phyloP scores from a whole-genome alignment of 2,888 invertebrate genomes.

The Lacanobia wlatinum region DNA sequence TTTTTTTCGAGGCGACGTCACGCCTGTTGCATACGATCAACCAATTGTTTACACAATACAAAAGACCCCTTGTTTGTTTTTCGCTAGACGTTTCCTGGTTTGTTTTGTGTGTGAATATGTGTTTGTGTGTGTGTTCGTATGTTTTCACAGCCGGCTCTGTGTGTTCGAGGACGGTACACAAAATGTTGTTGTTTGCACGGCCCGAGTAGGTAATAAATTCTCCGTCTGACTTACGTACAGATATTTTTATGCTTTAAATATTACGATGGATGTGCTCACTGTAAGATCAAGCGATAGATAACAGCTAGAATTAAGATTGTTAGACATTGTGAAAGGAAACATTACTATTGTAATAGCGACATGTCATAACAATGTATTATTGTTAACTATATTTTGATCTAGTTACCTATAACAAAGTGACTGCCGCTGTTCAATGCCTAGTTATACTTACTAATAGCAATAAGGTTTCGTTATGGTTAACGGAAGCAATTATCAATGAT shows the following conservation, averaged over 20 bases:
- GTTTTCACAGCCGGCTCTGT: conserved; percentile 88
- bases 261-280: conserved; percentile 55
- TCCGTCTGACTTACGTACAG: conserved; percentile 68
- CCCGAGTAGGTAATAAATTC: conserved; percentile 85
- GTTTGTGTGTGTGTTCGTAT: conserved; percentile 77
- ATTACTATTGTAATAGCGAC: conserved; percentile 51
- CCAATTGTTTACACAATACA: conserved; percentile 90
- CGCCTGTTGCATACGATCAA: conserved; percentile 89
- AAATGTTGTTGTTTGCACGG: conserved; percentile 88
- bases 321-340: conserved; percentile 62
- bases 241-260: conserved; percentile 71
- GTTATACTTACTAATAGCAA: conserved; percentile 23
- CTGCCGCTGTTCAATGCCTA: conserved; percentile 19
- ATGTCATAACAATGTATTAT: conserved; percentile 59
- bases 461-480: conserved; percentile 33
- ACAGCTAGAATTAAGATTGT: conserved; percentile 56
- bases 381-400: conserved; percentile 60
- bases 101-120: conserved; percentile 87
- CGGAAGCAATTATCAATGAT: conserved; percentile 30
- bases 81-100: conserved; percentile 91
- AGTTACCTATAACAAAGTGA: conserved; percentile 48
- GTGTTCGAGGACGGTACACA: conserved; percentile 85
- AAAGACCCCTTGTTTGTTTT: conserved; percentile 91
- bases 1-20: conserved; percentile 83
- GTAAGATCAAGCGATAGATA: conserved; percentile 55